phyloP scores from a whole-genome alignment of 2,888 invertebrate species.

The Polietes domitor region DNA sequence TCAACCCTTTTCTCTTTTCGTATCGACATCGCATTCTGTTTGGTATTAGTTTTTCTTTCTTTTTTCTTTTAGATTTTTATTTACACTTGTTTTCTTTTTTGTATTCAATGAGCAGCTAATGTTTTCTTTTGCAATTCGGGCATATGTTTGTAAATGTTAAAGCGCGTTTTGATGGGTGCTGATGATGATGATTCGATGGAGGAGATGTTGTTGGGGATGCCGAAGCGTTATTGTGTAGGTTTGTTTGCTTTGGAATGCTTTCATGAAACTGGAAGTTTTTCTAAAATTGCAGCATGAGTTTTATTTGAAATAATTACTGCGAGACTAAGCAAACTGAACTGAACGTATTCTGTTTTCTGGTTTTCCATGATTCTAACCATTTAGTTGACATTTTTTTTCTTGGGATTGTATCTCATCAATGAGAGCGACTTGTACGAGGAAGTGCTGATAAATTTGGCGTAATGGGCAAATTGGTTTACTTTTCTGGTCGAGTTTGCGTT shows the following conservation, averaged over 20 bases:
- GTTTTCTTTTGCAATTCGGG: background rate
- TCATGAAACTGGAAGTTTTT: constrained; percentile 60
- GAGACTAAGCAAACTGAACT: too few species aligned
- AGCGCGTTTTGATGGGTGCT: constrained; percentile 27
- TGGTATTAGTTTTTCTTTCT: background rate
- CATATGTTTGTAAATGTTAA: background rate
- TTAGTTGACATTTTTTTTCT: background rate
- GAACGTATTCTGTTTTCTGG: constrained; percentile 13
- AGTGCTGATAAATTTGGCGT: background rate
- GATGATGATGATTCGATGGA: background rate
- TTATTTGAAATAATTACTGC: constrained; percentile 29
- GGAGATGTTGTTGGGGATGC: background rate
- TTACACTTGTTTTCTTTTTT: background rate
- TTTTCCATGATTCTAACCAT: constrained; percentile 3
- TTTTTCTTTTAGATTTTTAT: background rate
- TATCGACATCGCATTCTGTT: too few species aligned
- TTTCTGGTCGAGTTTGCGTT: too few species aligned
- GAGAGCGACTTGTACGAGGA: background rate
- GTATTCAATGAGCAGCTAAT: background rate
- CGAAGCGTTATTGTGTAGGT: constrained; percentile 23
- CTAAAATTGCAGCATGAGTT: constrained; percentile 37
- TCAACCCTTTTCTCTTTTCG: background rate
- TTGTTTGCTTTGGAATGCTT: constrained; percentile 59
- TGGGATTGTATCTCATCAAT: background rate
- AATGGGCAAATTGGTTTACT: background rate